Base-by-base conservation (phyloP, 2,113 vertebrate species). In the Hepsetus odoe region DNA sequence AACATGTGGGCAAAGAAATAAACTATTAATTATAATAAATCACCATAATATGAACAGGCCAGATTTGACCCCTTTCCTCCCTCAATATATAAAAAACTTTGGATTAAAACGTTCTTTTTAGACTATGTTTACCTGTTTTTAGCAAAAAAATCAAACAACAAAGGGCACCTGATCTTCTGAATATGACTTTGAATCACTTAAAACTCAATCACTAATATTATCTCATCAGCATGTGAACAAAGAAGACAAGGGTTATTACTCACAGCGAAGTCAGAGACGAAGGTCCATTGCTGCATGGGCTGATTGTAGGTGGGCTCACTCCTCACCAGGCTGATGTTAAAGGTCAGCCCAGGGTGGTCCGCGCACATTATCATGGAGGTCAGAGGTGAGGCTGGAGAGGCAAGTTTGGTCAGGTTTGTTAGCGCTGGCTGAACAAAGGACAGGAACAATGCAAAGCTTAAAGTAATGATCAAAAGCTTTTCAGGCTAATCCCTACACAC, bases 261-360 rank as follows among this genome's bases (percentile, higher is more conserved):
- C 90, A 96, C 95, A n/a, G 95, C 93, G 58, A 95, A 94, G 78
- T 96, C 94, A 0, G 95, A 96, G 18, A 92, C 42, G 13, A 96
- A 96, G 80, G 89, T 95, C 95, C 95, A 96, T 8, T 95, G 93
- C 82, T 96, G 95, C 0, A 90, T 81, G 0, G 95, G 94, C 82
- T 95, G 95, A 66, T 89, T 92, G 77, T 92, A 95, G 0, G 92
- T 93, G 0, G 92, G 91, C 4, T 95, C 91, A 0, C 90, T 95
- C 32, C 93, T 85, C 44, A 91, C 44, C 24, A 95, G 91, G 53
- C 84, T 93, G 51, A 96, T 90, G 72, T 92, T 93, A 18, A 96
- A 95, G 0, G 92, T 95, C 58, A 96, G 88, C 61, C 92, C 90
- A 0, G 92, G 90, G 30, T 95, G 94, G 49, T 94, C 92, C 40